Conservation (phyloP, 2,797 vertebrate species). For the Valencia hispanica region DNA sequence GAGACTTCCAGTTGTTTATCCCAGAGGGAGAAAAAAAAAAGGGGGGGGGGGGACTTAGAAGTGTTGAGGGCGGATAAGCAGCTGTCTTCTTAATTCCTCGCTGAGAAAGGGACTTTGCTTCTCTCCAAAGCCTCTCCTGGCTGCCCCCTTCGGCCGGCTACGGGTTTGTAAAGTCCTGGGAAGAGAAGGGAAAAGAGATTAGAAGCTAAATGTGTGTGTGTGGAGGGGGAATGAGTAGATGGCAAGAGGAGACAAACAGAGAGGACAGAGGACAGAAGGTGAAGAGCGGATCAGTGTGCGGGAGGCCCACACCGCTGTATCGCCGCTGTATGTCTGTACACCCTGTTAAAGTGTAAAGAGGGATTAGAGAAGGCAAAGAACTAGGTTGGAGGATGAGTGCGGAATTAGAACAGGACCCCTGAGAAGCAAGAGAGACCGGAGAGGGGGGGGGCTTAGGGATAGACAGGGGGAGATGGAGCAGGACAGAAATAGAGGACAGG, state of each 20-base stretch:
- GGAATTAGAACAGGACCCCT: slow-evolving; percentile 85
- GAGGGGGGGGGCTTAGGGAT: slow-evolving; percentile 32
- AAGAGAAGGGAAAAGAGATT: slow-evolving; percentile 24
- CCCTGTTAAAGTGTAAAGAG: slow-evolving; percentile 64
- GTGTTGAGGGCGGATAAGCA: slow-evolving; percentile 63
- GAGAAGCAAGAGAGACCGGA: slow-evolving; percentile 72
- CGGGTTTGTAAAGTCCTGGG: slow-evolving; percentile 49
- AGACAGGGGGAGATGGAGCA: slow-evolving; percentile 54
- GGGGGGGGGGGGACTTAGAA: slow-evolving; percentile 25
- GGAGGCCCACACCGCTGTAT: slow-evolving; percentile 27
- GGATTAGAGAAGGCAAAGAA: slow-evolving; percentile 76
- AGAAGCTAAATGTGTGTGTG: too few species aligned
- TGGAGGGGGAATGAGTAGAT: neutral
- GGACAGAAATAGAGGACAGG: slow-evolving; percentile 75
- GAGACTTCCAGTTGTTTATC: slow-evolving; percentile 62
- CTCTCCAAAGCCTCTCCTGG: slow-evolving; percentile 48
- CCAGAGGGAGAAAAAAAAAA: slow-evolving; percentile 41
- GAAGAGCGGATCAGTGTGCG: slow-evolving; percentile 24
- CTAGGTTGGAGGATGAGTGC: slow-evolving; percentile 78
- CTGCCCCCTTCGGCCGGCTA: slow-evolving; percentile 47
- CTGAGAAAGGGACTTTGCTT: slow-evolving; percentile 47
- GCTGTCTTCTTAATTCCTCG: slow-evolving; percentile 55
- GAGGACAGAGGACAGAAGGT: slow-evolving; percentile 13
- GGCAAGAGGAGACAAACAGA: neutral
- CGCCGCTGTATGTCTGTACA: slow-evolving; percentile 48